phyloP scores from a whole-genome alignment of 2,797 vertebrate species.

The Semaprochilodus insignis region DNA sequence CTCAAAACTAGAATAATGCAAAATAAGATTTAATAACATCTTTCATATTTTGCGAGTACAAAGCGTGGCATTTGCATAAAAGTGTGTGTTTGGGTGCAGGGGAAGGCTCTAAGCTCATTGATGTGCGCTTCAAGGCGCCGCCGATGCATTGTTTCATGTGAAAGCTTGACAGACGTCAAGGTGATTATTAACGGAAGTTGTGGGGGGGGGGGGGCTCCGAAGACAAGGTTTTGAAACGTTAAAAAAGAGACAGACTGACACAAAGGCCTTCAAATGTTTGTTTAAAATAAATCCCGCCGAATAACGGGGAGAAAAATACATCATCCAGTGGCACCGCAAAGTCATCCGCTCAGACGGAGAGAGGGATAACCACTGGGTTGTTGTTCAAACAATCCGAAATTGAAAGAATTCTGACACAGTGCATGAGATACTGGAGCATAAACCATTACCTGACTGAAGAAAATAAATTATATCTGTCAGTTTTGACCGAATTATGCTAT shows the following conservation, averaged over 20 bases:
- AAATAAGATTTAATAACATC: slow-evolving; percentile 86
- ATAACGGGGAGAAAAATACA: slow-evolving; percentile 56
- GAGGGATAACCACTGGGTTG: slow-evolving; percentile 66
- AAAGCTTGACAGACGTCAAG: slow-evolving; percentile 81
- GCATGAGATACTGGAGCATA: slow-evolving; percentile 50
- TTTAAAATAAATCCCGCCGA: slow-evolving; percentile 72
- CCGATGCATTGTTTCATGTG: slow-evolving; percentile 80
- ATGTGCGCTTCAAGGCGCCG: slow-evolving; percentile 78
- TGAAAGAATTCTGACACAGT: slow-evolving; percentile 53
- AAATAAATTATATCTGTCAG: slow-evolving; percentile 62
- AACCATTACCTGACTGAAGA: slow-evolving; percentile 53
- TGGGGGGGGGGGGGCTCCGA: slow-evolving; percentile 57
- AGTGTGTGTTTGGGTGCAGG: slow-evolving; percentile 77
- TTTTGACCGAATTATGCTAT: slow-evolving; percentile 48
- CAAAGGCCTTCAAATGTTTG: slow-evolving; percentile 80
- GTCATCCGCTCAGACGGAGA: slow-evolving; percentile 63
- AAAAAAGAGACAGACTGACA: slow-evolving; percentile 77
- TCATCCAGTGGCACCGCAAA: slow-evolving; percentile 47
- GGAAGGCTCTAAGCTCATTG: slow-evolving; percentile 81
- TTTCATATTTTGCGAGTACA: slow-evolving; percentile 81
- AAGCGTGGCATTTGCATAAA: slow-evolving; percentile 82
- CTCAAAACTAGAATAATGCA: slow-evolving; percentile 80
- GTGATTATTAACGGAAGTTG: slow-evolving; percentile 74
- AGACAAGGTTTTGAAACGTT: slow-evolving; percentile 77
- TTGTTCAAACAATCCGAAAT: slow-evolving; percentile 74